Evolutionary conservation across 2,797 vertebrate species (phyloP), one percentile per base, ranked within the genome.

Genomic region (Pipistrellus pipistrellus): DNA sequence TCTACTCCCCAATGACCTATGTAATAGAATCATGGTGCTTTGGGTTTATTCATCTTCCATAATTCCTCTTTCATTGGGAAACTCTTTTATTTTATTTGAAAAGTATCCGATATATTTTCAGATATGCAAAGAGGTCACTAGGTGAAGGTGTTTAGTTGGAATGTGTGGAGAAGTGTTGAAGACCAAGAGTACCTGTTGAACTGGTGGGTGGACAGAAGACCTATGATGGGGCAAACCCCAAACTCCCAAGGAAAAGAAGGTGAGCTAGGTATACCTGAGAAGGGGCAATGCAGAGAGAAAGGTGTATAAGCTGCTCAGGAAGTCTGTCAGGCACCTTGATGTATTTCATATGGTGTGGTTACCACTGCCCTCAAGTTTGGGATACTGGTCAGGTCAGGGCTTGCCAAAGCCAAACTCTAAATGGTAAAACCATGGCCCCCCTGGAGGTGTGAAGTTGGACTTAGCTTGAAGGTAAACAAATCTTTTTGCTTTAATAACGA

Each of bases 41-140:
- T 20, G 12, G 17, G 13, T 48, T 85, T 66, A 23, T 41, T 88
- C 23, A 85, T 62, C 35, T 23, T 83, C 20, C 51, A 11, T 14
- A 80, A 82, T 88, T 78, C 44, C 69, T 80, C 62, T 17, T 41
- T 75, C 68, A 81, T 32, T 85, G 41, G 3, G 85, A 85, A 87
- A 88, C 53, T 48, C 21, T 72, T 77, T 44, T 41, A 46, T 88
- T 88, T 41, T 55, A 41, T 90, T 87, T 87, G 13, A 66, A 77
- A 68, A 83, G 20, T 64, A 66, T 88, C 25, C 64, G 91, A 72
- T 7, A 17, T 94, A 6, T 62, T 68, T 77, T 78, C 55, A 93
- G 66, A 12, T 88, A 41, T 90, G 30, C 38, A 66, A 77, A 84
- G 66, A 55, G n/a, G 6, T 13, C 48, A 38, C 3, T 18, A 76